Conservation (phyloP, 2,113 vertebrate genomes). For the Orientallactaga bullata region DNA sequence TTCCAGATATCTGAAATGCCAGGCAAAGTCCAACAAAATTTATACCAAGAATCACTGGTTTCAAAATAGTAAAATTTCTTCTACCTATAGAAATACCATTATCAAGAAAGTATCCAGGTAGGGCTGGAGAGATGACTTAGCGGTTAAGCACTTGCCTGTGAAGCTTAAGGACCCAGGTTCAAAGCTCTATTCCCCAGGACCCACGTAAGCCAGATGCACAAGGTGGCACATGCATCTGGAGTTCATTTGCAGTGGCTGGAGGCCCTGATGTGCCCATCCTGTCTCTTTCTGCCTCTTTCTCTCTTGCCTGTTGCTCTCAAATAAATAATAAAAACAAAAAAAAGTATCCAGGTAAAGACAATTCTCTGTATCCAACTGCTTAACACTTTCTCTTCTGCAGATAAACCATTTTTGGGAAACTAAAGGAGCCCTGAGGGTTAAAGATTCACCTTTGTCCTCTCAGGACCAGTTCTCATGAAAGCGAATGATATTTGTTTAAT, state of each 20-base stretch:
- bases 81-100: conserved; percentile 33
- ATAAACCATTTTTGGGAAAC: neutral
- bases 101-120: conserved; percentile 29
- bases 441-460: neutral
- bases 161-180: no score
- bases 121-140: no score
- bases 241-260: no score
- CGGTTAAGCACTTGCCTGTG: no score
- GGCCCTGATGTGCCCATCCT: no score
- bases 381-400: neutral
- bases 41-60: neutral
- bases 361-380: neutral
- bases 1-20: neutral
- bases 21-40: conserved; percentile 21
- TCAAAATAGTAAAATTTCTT: conserved; percentile 11
- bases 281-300: no score
- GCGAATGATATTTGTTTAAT: conserved; percentile 32
- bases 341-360: neutral
- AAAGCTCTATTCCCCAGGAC: no score
- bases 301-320: no score
- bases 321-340: no score
- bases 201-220: no score
- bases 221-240: no score
- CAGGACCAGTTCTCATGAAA: conserved; percentile 27
- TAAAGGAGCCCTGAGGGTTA: neutral